These are phyloP conservation scores for Sinonovacula constricta DNA, from an alignment of 1,140 invertebrate species.

Conservation along the genomic window DNA sequence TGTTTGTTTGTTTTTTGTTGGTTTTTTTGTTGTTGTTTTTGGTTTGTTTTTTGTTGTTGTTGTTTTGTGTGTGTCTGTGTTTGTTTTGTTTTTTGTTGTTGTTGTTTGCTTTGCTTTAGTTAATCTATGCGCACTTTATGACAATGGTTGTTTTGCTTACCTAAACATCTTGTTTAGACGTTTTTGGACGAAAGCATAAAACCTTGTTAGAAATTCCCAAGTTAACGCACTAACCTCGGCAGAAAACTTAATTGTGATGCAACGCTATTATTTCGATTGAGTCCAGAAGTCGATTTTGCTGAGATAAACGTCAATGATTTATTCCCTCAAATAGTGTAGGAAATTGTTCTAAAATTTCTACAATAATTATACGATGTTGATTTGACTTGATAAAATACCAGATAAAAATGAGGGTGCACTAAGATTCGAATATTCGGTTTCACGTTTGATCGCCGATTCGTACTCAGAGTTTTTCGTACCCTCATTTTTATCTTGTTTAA, in stretches of 20 bases:
- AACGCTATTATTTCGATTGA: background rate
- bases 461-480: conserved; percentile 7
- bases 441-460: conserved; percentile 23
- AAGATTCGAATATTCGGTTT: conserved; percentile 16
- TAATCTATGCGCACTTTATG: too few species aligned
- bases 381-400: conserved; percentile 20
- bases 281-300: background rate
- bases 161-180: too few species aligned
- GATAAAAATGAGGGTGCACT: conserved; percentile 19
- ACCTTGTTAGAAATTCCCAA: too few species aligned
- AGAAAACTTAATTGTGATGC: background rate
- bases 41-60: too few species aligned
- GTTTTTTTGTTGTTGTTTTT: too few species aligned
- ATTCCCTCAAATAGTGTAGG: background rate
- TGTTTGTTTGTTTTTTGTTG: too few species aligned
- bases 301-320: background rate
- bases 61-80: too few species aligned
- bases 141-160: background rate
- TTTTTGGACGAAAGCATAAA: too few species aligned
- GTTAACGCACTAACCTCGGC: background rate
- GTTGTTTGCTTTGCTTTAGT: too few species aligned
- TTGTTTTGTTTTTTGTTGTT: too few species aligned
- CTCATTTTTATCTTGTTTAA: conserved; percentile 24
- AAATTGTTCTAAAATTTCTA: conserved; percentile 26
- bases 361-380: conserved; percentile 16